Conservation (phyloP, 1,140 invertebrate genomes). For the Batillaria attramentaria region DNA sequence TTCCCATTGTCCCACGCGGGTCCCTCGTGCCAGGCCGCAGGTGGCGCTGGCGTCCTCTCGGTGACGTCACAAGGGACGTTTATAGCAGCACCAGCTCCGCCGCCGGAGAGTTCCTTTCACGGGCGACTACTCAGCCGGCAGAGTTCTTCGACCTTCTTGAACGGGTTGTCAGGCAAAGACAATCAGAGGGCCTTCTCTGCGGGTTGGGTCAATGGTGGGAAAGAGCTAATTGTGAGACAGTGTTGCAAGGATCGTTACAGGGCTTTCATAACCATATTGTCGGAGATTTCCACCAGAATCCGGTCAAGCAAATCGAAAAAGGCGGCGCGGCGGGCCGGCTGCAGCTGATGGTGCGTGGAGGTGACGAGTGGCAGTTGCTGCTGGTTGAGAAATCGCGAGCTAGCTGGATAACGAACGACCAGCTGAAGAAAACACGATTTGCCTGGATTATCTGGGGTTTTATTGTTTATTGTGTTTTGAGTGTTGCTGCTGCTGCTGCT, state of each 20-base stretch:
- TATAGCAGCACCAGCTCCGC: not conserved
- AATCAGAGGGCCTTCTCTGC: no score
- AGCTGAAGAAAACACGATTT: no score
- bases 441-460: no score
- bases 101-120: not conserved
- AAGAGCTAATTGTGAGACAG: slow-evolving; percentile 14
- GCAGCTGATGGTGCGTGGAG: no score
- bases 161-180: slow-evolving; percentile 1
- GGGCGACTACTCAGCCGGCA: not conserved
- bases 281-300: not conserved
- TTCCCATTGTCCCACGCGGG: not conserved
- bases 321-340: not conserved
- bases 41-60: slow-evolving; percentile 16
- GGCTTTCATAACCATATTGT: slow-evolving; percentile 30
- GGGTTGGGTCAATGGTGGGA: not conserved
- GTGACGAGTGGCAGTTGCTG: no score
- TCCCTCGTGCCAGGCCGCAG: slow-evolving; percentile 4
- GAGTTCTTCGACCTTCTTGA: not conserved
- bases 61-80: slow-evolving; percentile 17
- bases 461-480: no score
- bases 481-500: no score
- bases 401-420: no score
- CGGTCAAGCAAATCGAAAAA: not conserved
- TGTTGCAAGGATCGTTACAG: slow-evolving; percentile 10
- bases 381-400: no score